Base-by-base conservation (phyloP, 2,113 vertebrate genomes). In the Prochilodus magdalenae region DNA sequence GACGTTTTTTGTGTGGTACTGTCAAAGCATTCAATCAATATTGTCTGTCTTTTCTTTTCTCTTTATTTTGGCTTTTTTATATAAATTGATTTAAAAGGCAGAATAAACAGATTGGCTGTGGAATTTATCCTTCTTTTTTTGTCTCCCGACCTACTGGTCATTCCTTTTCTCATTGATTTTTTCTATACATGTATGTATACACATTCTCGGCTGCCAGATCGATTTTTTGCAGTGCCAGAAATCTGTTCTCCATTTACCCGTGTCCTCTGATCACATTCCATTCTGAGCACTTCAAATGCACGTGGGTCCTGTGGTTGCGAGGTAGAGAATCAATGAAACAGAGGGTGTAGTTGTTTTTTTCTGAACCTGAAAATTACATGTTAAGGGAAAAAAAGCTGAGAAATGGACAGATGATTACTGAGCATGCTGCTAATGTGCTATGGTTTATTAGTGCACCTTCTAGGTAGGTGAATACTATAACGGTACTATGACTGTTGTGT, bases 81-180 rank as follows among this genome's bases (percentile, higher is more conserved):
- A 63, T 12, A 44, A 72, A 44, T 59, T 24, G 27, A 76, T 51
- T 47, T 63, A 57, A 16, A 27, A 27, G 30, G 16, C 14, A 55
- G 27, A 24, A 55, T 22, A 15, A 67, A 18, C 49, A 59, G 44
- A 49, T 59, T 66, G 33, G 24, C 53, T 13, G n/a, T 3, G 55
- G 11, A 65, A 51, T 66, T 65, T 51, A 71, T 63, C 20, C 22
- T 59, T 57, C 36, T 44, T 26, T 24, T 60, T 49, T 15, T 33
- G 22, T 26, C 67, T 76, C 24, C 65, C 71, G 66, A 77, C 57
- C 66, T 63, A n/a, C 49, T 33, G 6, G 88, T 89, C 88, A 91
- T 90, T 88, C 83, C 82, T 91, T 87, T 90, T 82, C 78, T 86
- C 89, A 93, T 91, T 91, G 92, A 93, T 94, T 94, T 92, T 75